Evolutionary conservation across 2,797 vertebrate genomes (phyloP), one percentile per base, ranked within the genome.

Genomic region (Sebastes matsubarae): DNA sequence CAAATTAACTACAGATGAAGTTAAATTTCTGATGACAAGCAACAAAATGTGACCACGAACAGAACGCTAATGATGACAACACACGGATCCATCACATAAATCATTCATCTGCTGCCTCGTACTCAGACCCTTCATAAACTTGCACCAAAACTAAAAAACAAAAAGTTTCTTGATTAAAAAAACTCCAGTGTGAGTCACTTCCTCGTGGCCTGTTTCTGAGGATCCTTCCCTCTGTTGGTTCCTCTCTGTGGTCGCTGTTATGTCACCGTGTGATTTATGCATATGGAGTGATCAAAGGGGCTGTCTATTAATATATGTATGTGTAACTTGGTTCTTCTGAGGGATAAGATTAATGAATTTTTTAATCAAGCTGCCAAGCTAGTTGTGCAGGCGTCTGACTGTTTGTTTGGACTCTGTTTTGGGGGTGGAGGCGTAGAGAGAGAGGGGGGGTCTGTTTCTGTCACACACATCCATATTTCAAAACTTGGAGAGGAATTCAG

Each of bases 251-350:
- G 73, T 75, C 57, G 71, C 66, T 68, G 55, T 87, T 85, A 86
- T 80, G 86, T 88, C 87, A 87, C 63, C 2, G 2, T 77, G 71
- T 90, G 88, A 83, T 89, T 91, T 82, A 88, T 89, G 87, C 75
- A 50, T 76, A 80, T 80, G 52, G 42, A 20, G 68, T 59, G 79
- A 90, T 92, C 86, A 92, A 89, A 92, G 83, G 77, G 42, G 8
- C 65, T 27, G 2, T 75, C 77, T 81, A 87, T 87, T 85, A 89
- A 92, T 89, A 83, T 77, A 85, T 86, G 78, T 60, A 78, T 77
- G 80, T 77, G 81, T 81, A 84, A 89, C 80, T 88, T 59, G 42
- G 55, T 29, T 85, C 65, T 82, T 81, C 72, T 42, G 65, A 82
- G 60, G 64, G 50, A 60, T 61, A 18, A 22, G 67, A 67, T 72